Evolutionary conservation across 2,888 invertebrate genomes (phyloP).

Genomic region (Pachliopta kotzebuea): DNA sequence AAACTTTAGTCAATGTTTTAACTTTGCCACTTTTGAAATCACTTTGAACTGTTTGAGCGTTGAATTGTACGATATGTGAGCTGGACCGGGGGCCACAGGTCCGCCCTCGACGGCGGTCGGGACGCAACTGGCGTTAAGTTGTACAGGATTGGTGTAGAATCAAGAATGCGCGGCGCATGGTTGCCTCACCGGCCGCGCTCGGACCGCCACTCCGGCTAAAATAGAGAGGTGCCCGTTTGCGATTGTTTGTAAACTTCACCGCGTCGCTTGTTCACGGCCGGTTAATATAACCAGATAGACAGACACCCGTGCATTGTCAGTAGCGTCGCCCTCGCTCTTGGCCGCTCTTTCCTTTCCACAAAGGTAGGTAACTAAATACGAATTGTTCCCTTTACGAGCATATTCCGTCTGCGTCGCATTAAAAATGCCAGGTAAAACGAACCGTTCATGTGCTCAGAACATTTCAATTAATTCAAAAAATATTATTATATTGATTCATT

Average conservation of each 20-base stretch:
- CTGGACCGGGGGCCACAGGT: constrained; percentile 53
- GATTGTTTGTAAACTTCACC: constrained; percentile 28
- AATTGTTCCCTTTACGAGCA: constrained; percentile 62
- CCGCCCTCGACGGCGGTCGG: constrained; percentile 57
- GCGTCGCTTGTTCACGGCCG: constrained; percentile 37
- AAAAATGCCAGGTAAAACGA: constrained; percentile 68
- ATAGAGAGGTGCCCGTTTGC: constrained; percentile 54
- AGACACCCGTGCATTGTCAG: constrained; percentile 70
- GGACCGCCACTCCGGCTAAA: constrained; percentile 57
- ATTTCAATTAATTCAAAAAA: too few species aligned
- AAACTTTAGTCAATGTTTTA: constrained; percentile 41
- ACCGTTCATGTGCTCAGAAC: constrained; percentile 36
- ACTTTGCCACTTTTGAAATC: constrained; percentile 49
- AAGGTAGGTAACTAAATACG: constrained; percentile 52
- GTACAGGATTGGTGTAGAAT: constrained; percentile 70
- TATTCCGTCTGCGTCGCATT: constrained; percentile 58
- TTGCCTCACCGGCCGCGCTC: constrained; percentile 74
- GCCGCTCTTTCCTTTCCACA: constrained; percentile 58
- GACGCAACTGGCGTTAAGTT: constrained; percentile 76
- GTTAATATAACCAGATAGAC: constrained; percentile 74
- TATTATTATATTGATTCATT: too few species aligned
- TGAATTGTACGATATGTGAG: constrained; percentile 69
- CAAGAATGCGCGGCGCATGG: constrained; percentile 74
- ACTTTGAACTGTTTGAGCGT: constrained; percentile 68
- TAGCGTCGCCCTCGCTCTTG: constrained; percentile 72